phyloP scores from a whole-genome alignment of 1,140 invertebrate genomes.

The Leptinotarsa lineolata region DNA sequence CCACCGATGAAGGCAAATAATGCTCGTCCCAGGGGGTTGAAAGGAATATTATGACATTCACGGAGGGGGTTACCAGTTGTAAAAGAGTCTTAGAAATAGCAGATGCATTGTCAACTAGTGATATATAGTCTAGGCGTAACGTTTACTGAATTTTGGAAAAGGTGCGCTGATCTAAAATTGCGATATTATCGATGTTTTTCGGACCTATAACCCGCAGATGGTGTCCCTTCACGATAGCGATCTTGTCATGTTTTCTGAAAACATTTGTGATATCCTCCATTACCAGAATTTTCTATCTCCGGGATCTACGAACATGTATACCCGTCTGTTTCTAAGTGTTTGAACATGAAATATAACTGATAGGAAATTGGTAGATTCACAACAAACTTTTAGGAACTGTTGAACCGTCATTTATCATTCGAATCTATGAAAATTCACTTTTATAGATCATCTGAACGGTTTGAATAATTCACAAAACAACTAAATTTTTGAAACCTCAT shows the following conservation, averaged over 20 bases:
- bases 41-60: conserved; percentile 53
- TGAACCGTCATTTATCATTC: too few species aligned
- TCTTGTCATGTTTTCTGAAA: conserved; percentile 20
- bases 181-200: conserved; percentile 35
- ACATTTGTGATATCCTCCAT: conserved; percentile 4
- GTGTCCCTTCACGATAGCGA: background rate
- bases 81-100: conserved; percentile 34
- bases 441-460: too few species aligned
- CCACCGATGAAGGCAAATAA: conserved; percentile 44
- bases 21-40: conserved; percentile 44
- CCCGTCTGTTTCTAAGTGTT: too few species aligned
- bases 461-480: too few species aligned
- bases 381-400: too few species aligned
- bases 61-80: conserved; percentile 41
- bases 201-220: conserved; percentile 16
- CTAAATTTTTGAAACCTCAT: too few species aligned
- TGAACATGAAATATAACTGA: too few species aligned
- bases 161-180: conserved; percentile 36
- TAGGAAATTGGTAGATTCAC: too few species aligned
- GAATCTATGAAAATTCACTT: too few species aligned
- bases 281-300: background rate
- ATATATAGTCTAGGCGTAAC: conserved; percentile 44
- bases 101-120: conserved; percentile 46
- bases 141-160: conserved; percentile 40
- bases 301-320: background rate